Conservation (phyloP, 2,797 vertebrate species). For the Sparus aurata region DNA sequence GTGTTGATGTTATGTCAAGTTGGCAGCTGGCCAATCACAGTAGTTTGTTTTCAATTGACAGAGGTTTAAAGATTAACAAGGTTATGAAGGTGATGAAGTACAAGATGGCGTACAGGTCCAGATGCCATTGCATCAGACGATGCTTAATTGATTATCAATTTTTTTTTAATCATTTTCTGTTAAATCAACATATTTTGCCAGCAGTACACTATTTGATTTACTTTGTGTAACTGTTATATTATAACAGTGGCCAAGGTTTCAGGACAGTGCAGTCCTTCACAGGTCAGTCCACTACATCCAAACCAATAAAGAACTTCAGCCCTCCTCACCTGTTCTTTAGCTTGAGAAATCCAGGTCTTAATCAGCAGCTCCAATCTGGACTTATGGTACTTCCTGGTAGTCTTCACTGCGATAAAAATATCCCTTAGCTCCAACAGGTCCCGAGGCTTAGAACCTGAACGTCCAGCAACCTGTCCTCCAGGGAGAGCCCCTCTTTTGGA, state of each 20-base stretch:
- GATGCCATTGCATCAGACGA: too few relatives aligned
- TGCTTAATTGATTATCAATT: background rate
- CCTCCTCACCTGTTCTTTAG: constrained; percentile 88
- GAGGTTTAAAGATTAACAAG: too few relatives aligned
- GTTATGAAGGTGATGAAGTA: too few relatives aligned
- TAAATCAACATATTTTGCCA: background rate
- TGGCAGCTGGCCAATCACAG: background rate
- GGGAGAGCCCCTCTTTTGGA: constrained; percentile 11
- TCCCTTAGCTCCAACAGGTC: constrained; percentile 88
- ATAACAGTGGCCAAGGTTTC: background rate
- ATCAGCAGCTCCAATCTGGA: constrained; percentile 91
- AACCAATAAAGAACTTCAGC: background rate
- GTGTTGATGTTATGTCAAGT: background rate
- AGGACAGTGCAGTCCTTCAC: too few relatives aligned
- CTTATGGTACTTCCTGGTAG: constrained; percentile 93
- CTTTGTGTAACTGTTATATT: background rate
- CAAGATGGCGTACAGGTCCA: too few relatives aligned
- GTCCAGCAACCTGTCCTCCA: constrained; percentile 5
- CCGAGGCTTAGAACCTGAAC: constrained; percentile 40
- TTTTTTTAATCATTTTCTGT: background rate
- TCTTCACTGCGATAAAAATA: constrained; percentile 96
- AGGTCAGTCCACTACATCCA: background rate
- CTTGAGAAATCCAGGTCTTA: constrained; percentile 94
- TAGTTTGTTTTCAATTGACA: background rate
- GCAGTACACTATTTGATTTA: background rate